Percentiles rank a stretch among this genome's conserved stretches.
phyloP scores from a whole-genome alignment of 2,888 invertebrate genomes.

The Diarsia dahlii region DNA sequence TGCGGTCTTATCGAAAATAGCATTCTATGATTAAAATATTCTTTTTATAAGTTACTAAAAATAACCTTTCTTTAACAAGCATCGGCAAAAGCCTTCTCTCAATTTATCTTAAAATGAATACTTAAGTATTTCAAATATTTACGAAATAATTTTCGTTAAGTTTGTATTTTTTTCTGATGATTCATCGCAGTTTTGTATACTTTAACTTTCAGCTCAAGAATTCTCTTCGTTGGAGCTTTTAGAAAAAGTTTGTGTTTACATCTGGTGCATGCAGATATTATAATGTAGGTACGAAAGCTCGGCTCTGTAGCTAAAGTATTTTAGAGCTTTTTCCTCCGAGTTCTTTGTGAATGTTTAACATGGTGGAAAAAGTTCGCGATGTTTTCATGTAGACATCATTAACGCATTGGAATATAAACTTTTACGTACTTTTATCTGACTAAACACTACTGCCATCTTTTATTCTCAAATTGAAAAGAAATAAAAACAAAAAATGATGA shows the following conservation, averaged over 20 bases:
- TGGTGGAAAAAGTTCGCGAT: background rate
- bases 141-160: background rate
- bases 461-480: background rate
- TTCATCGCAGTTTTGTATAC: background rate
- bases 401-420: background rate
- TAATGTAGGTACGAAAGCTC: slow-evolving; percentile 2
- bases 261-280: slow-evolving; percentile 25
- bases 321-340: slow-evolving; percentile 8
- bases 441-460: background rate
- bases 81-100: background rate
- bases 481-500: background rate
- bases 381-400: slow-evolving; percentile 1
- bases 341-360: slow-evolving; percentile 30
- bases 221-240: slow-evolving; percentile 25
- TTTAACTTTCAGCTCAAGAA: slow-evolving; percentile 4
- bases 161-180: background rate
- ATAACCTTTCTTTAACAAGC: background rate
- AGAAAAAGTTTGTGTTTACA: slow-evolving; percentile 21
- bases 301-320: background rate
- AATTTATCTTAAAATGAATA: background rate
- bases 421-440: slow-evolving; percentile 1
- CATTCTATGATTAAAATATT: background rate
- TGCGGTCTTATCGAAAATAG: background rate
- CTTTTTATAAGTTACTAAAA: background rate
- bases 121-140: background rate